Evolutionary conservation across 2,113 vertebrate genomes (phyloP).

Genomic region (Regulus satrapa): DNA sequence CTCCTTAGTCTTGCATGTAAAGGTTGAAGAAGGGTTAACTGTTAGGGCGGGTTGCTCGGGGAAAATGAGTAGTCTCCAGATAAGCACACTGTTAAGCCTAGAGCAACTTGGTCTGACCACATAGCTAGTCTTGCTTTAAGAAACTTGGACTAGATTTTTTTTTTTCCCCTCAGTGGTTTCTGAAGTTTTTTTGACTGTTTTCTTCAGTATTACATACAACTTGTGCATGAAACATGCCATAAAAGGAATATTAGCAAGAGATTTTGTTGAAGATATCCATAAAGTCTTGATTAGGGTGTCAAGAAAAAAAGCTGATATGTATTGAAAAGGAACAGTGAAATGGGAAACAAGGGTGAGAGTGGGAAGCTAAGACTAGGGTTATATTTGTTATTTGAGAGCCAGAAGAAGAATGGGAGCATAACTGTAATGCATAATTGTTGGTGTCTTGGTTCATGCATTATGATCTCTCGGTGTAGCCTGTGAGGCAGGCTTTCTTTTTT

Average conservation of each 20-base stretch:
- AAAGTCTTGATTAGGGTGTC: neutral
- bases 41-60: neutral
- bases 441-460: neutral
- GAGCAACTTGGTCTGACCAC: neutral
- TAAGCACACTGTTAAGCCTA: neutral
- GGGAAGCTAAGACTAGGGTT: neutral
- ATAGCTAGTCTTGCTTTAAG: neutral
- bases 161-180: neutral
- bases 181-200: neutral
- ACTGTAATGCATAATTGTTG: accelerated
- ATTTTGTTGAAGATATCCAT: neutral
- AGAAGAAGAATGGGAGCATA: neutral
- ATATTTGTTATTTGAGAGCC: neutral
- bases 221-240: neutral
- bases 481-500: neutral
- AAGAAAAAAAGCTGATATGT: neutral
- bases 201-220: neutral
- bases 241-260: neutral
- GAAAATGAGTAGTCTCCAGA: neutral
- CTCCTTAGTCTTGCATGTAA: neutral
- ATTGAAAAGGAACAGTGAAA: neutral
- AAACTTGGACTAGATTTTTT: neutral
- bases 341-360: neutral
- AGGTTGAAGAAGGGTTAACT: neutral
- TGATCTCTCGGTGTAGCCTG: neutral